A percentile compares a stretch with the other conserved stretches of the same genome.
phyloP scores from a whole-genome alignment of 2,797 vertebrate genomes.

The Cyprinella venusta region DNA sequence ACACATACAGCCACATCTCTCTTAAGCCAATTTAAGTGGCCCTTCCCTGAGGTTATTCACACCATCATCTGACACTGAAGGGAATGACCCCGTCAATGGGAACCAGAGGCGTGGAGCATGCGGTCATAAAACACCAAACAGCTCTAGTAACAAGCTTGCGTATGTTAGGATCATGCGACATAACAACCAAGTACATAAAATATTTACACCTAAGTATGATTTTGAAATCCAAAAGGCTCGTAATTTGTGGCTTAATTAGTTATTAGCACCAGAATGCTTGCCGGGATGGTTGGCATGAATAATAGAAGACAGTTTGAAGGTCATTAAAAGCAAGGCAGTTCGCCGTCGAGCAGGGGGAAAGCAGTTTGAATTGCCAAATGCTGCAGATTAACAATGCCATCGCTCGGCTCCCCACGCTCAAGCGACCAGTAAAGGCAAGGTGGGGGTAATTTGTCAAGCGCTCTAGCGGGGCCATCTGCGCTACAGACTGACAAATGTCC shows the following conservation, averaged over 20 bases:
- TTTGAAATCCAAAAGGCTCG: conserved; percentile 58
- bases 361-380: conserved; percentile 60
- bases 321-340: conserved; percentile 65
- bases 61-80: conserved; percentile 10
- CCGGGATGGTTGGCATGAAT: conserved; percentile 68
- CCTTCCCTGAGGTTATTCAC: conserved; percentile 23
- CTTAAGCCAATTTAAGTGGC: conserved; percentile 9
- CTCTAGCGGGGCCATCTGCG: conserved; percentile 79
- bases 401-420: conserved; percentile 55
- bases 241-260: conserved; percentile 67
- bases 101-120: conserved; percentile 5
- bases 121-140: conserved; percentile 28
- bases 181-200: conserved; percentile 59
- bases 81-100: conserved; percentile 9
- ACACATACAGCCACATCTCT: conserved; percentile 13
- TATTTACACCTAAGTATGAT: conserved; percentile 59
- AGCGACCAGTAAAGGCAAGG: conserved; percentile 73
- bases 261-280: conserved; percentile 63
- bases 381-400: conserved; percentile 69
- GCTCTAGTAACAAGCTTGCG: conserved; percentile 35
- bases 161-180: conserved; percentile 47
- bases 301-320: conserved; percentile 69
- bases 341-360: conserved; percentile 44
- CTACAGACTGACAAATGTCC: conserved; percentile 83
- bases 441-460: conserved; percentile 78